Base-by-base conservation (phyloP, 2,888 invertebrate genomes). In the Limulus polyphemus region DNA sequence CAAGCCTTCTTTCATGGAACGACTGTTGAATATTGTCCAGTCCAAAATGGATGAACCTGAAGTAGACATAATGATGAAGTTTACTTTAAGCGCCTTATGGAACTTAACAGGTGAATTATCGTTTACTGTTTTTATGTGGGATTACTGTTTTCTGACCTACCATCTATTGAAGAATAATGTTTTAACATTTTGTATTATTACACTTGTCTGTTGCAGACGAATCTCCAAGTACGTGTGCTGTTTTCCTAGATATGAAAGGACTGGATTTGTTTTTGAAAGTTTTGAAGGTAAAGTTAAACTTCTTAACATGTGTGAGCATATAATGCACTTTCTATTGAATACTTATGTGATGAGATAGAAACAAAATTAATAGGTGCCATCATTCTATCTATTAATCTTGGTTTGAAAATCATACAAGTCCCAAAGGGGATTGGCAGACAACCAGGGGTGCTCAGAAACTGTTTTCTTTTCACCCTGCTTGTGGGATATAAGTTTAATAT, bases 11-110 rank as follows among this genome's bases (percentile, higher is more conserved):
- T 86, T 86, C 73, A 86, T 87, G 85, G 77, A 78, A 59, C 84
- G 85, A 73, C 75, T 87, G 58, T 74, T 87, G 58, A 76, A 79
- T 14, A 82, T 86, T 76, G 84, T 86, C 5, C 79, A 80, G 59
- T 77, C 79, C 50, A 82, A 82, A 71, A 54, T 81, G 64, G 77
- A 76, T 2, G 75, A 76, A 67, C 60, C 68, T 32, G 65, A 67
- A 61, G 77, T 79, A 17, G 85, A 87, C 71, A 84, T 86, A 64
- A 86, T 86, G 3, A 80, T 87, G 75, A 86, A 85, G 73, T 87
- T 87, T 73, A 86, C 87, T 0, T 77, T 87, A 56, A 85, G 85
- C 72, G 86, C 87, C 47, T 77, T 87, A 47, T 87, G 87, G 87
- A 87, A 87, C 76, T 77, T 87, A 56, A 87, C 87, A 56, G 82